Evolutionary conservation across 2,797 vertebrate genomes (phyloP).

Genomic region (Halcyon leucocephala): DNA sequence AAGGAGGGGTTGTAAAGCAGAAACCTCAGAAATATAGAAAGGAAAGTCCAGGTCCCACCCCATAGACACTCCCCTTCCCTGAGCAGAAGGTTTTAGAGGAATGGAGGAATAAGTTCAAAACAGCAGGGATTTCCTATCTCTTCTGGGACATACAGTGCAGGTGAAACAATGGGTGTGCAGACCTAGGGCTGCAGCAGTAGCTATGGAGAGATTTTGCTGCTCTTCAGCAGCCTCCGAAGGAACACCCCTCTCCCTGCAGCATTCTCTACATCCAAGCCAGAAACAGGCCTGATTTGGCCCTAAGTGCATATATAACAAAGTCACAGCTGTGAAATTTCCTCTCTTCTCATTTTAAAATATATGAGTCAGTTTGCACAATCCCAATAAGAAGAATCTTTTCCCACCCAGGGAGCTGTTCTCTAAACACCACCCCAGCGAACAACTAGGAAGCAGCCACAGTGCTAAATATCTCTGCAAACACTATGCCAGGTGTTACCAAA

Average conservation of each 20-base stretch:
- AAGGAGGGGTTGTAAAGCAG: neutral
- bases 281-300: conserved; percentile 6
- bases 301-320: neutral
- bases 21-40: neutral
- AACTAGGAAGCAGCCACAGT: conserved; percentile 4
- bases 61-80: neutral
- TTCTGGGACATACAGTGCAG: neutral
- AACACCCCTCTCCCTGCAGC: neutral
- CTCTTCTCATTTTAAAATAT: neutral
- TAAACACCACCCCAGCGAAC: neutral
- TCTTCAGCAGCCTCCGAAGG: neutral
- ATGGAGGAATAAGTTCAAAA: neutral
- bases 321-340: conserved; percentile 40
- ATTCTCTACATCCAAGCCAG: neutral
- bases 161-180: neutral
- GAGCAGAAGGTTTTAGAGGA: neutral
- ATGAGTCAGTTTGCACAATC: conserved; percentile 5
- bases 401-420: neutral
- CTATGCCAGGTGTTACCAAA: conserved; percentile 35
- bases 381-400: conserved; percentile 10
- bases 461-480: neutral
- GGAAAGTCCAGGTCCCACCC: neutral
- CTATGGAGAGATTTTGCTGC: neutral
- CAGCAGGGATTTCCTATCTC: neutral
- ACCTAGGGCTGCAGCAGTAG: neutral